A percentile compares a stretch with the other conserved stretches of the same genome.
Evolutionary conservation across 2,888 invertebrate genomes (phyloP).

Genomic region (Cryptocephalus moraei): DNA sequence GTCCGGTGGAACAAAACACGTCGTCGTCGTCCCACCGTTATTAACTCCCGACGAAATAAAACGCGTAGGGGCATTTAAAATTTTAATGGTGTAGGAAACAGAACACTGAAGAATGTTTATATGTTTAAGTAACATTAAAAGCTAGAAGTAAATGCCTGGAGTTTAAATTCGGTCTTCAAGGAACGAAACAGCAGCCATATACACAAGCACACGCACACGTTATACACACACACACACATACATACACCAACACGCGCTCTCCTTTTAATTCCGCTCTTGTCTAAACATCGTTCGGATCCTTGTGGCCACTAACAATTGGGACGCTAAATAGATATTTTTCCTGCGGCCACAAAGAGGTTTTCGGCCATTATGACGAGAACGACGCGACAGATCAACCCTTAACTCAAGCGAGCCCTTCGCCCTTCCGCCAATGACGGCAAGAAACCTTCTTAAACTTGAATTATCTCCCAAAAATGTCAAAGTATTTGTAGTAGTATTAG

Average conservation of each 20-base stretch:
- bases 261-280: slow-evolving; percentile 10
- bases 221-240: slow-evolving; percentile 2
- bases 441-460: no score
- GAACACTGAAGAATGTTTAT: slow-evolving; percentile 24
- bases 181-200: slow-evolving; percentile 22
- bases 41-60: neutral
- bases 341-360: neutral
- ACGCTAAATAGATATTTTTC: neutral
- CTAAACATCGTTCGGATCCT: slow-evolving; percentile 12
- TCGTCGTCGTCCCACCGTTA: no score
- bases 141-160: slow-evolving; percentile 7
- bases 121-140: slow-evolving; percentile 29
- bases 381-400: no score
- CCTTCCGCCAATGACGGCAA: no score
- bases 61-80: slow-evolving; percentile 2
- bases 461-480: no score
- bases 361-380: no score
- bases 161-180: slow-evolving; percentile 29
- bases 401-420: no score
- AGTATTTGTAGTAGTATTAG: no score
- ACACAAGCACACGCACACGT: slow-evolving; percentile 1
- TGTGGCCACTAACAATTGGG: slow-evolving; percentile 7
- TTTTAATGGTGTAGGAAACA: slow-evolving; percentile 22
- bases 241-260: neutral
- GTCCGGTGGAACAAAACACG: no score